Conservation (phyloP, 2,797 vertebrate genomes). For the Galagoides demidoff region DNA sequence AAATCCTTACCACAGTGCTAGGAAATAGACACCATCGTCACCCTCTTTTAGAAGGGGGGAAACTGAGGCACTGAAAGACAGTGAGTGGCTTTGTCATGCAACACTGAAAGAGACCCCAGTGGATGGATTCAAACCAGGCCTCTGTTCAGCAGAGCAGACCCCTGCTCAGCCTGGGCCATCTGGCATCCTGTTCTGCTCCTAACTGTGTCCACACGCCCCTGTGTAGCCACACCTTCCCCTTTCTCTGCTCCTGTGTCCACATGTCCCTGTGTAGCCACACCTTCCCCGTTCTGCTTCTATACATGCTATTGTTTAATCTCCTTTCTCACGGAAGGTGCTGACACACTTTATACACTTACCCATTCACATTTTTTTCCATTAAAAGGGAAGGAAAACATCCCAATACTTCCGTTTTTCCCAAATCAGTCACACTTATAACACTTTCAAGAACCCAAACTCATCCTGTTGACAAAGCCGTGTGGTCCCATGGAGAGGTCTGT, state of each 20-base stretch:
- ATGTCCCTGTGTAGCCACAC: too few relatives aligned
- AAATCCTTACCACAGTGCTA: background rate
- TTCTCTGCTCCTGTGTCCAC: fast-evolving
- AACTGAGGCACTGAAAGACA: background rate
- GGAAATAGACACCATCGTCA: background rate
- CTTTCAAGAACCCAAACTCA: background rate
- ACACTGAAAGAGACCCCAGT: background rate
- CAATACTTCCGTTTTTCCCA: background rate
- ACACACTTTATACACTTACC: background rate
- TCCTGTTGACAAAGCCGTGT: fast-evolving
- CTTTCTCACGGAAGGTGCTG: background rate
- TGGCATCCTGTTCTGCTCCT: fast-evolving
- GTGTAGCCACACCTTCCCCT: too few relatives aligned
- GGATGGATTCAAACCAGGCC: too few relatives aligned
- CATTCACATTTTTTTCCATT: background rate
- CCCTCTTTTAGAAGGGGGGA: background rate
- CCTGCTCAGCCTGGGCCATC: fast-evolving
- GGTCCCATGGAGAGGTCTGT: background rate
- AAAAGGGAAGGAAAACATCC: background rate
- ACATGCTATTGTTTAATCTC: background rate
- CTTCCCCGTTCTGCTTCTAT: background rate
- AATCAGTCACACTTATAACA: background rate
- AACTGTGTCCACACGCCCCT: too few relatives aligned
- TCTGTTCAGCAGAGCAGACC: too few relatives aligned
- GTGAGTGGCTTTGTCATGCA: background rate